Evolutionary conservation across 2,113 vertebrate species (phyloP), one percentile per base, ranked within the genome.

Genomic region (Oophaga pumilio): DNA sequence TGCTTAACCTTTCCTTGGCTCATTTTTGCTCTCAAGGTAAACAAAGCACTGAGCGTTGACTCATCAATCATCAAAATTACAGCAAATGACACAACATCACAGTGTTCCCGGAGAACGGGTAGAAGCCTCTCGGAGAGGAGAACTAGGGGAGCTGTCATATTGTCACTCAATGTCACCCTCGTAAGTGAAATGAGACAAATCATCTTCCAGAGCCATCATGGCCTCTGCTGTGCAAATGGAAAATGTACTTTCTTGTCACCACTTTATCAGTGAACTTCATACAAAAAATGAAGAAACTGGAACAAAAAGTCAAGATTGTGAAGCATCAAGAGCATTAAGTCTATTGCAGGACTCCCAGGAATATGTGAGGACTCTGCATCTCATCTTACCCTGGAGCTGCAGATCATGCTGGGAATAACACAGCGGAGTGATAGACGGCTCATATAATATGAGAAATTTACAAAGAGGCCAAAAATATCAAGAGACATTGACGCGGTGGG

Each of bases 1-100:
- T 50, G 22, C 15, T 83, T 52, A 53, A 43, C 64, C 24, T 73
- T 84, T 52, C 49, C 20, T 50, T 60, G 15, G 33, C 56, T 74
- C 69, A 73, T 56, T 82, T 82, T 64, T 87, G 66, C 59, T 82
- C 79, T 87, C 68, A 87, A 82, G 78, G 86, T 82, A 87, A 87
- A 64, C 79, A 87, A 87, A 82, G 3, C 79, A 18, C 15, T 82
- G 53, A 50, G 22, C 43, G 11, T 73, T 59, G 69, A 43, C 15
- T 82, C 86, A 82, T 87, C 86, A 87, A 87, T 87, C 86, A 74
- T 28, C 12, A 18, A 52, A 59, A 82, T 81, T 73, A 28, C 64
- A 73, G 68, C 53, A 28, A 24, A 68, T 87, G 86, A 82, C 86
- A 87, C 78, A 18, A 49, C 77, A 82, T 87, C 79, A 87, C 56